phyloP scores from a whole-genome alignment of 2,797 vertebrate species.

The Tragelaphus oryx region DNA sequence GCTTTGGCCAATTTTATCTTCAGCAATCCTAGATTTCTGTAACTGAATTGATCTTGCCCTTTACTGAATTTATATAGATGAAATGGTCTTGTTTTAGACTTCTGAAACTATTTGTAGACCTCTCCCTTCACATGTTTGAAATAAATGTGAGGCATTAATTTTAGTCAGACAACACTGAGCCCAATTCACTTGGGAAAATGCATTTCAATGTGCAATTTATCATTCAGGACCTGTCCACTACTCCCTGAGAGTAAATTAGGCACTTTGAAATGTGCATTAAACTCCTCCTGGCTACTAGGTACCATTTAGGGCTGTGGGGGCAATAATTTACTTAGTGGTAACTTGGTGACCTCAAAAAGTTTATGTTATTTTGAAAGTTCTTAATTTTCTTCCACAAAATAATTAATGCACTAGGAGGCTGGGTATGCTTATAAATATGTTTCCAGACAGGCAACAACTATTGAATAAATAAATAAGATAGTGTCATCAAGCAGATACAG shows the following conservation, averaged over 20 bases:
- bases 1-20: neutral
- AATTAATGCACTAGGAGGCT: slow-evolving; percentile 55
- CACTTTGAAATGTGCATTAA: slow-evolving; percentile 67
- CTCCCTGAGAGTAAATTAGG: slow-evolving; percentile 67
- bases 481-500: slow-evolving; percentile 14
- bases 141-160: slow-evolving; percentile 69
- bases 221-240: slow-evolving; percentile 50
- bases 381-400: slow-evolving; percentile 60
- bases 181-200: slow-evolving; percentile 62
- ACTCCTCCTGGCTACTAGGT: slow-evolving; percentile 54
- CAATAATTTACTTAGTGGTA: slow-evolving; percentile 61
- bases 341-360: slow-evolving; percentile 60
- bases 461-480: slow-evolving; percentile 47
- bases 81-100: slow-evolving; percentile 38
- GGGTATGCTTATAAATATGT: slow-evolving; percentile 53
- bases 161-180: slow-evolving; percentile 58
- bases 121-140: slow-evolving; percentile 62
- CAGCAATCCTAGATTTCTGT: neutral
- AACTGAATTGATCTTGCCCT: slow-evolving; percentile 1
- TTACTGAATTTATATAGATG: neutral
- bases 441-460: slow-evolving; percentile 19
- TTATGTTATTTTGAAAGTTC: slow-evolving; percentile 61
- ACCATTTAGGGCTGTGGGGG: slow-evolving; percentile 20
- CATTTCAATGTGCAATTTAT: slow-evolving; percentile 57
- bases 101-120: slow-evolving; percentile 56